A percentile compares a stretch with the other conserved stretches of the same genome.
These are phyloP conservation scores for Oxyruncus cristatus DNA, from an alignment of 2,113 vertebrate species.

Conservation along the genomic window DNA sequence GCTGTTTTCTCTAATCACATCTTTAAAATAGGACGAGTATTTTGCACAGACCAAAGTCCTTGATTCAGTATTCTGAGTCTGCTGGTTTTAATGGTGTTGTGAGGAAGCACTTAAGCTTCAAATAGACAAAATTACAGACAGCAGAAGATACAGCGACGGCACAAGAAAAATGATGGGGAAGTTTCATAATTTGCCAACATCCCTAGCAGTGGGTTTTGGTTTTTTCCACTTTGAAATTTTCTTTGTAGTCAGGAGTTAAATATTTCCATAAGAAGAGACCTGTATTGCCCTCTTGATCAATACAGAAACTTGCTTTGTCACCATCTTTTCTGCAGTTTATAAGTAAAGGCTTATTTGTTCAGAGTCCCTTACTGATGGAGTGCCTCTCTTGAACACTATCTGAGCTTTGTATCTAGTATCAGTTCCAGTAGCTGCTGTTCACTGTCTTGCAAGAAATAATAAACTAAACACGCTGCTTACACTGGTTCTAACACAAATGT, in stretches of 20 bases:
- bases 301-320: not conserved
- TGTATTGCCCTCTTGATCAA: not conserved
- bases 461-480: not conserved
- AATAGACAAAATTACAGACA: not conserved
- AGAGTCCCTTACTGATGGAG: not conserved
- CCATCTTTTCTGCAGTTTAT: not conserved
- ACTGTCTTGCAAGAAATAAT: not conserved
- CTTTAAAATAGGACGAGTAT: not conserved
- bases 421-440: not conserved
- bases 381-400: not conserved
- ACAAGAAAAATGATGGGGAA: not conserved
- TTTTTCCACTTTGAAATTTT: not conserved
- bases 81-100: not conserved
- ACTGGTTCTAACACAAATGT: not conserved
- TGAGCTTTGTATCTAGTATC: not conserved
- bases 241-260: not conserved
- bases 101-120: not conserved
- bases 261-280: not conserved
- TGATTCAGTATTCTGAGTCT: not conserved
- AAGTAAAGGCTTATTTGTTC: not conserved
- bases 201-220: fast-evolving
- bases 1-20: not conserved
- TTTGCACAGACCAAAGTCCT: not conserved
- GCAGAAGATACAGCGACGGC: not conserved
- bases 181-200: not conserved